phyloP scores from a whole-genome alignment of 2,113 vertebrate genomes.

The Ailurus styani region DNA sequence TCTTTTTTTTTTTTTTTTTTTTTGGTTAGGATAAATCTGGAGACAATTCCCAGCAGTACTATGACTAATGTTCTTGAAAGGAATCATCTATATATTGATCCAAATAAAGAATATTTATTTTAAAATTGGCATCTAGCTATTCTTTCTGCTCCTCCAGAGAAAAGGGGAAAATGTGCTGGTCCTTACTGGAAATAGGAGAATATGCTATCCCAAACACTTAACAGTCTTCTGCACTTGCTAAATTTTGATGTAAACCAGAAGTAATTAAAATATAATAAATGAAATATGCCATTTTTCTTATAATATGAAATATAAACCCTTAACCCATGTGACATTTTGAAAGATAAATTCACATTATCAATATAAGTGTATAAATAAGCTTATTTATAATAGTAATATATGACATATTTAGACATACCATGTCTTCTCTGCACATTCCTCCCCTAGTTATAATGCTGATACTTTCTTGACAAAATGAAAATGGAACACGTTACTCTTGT shows the following conservation, averaged over 20 bases:
- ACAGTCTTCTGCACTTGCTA: background rate
- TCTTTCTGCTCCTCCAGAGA: background rate
- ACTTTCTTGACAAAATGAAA: constrained; percentile 49
- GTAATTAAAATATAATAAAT: background rate
- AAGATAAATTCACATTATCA: background rate
- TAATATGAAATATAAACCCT: background rate
- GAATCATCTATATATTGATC: constrained; percentile 48
- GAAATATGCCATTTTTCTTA: background rate
- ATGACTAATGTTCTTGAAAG: constrained; percentile 61
- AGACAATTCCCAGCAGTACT: background rate
- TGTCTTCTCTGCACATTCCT: background rate
- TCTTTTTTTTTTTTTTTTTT: background rate
- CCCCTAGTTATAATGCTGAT: background rate
- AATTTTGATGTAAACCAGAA: background rate
- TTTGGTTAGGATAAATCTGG: constrained; percentile 10
- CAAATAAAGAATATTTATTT: constrained; percentile 64
- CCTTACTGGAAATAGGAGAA: constrained; percentile 2
- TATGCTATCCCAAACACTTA: constrained; percentile 1
- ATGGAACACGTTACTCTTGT: background rate
- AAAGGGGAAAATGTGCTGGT: background rate
- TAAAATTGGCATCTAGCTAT: constrained; percentile 24
- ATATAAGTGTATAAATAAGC: background rate
- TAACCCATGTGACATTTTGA: background rate
- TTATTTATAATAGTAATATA: background rate
- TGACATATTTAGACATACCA: background rate